Conservation (phyloP, 2,888 invertebrate species). For the Pseudoips prasinana region DNA sequence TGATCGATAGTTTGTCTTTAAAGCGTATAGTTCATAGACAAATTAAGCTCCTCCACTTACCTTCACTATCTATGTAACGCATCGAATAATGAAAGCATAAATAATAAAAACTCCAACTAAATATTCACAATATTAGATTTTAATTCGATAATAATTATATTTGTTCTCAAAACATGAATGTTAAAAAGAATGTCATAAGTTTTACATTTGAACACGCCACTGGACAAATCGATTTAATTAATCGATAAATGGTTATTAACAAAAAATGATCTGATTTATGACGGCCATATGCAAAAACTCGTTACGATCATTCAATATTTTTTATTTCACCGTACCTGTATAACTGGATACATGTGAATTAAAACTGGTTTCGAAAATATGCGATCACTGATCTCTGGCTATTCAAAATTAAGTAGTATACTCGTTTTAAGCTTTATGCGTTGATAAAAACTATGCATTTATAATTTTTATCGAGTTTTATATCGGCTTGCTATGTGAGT, state of each 20-base stretch:
- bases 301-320: constrained; percentile 26
- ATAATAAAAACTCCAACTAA: no score
- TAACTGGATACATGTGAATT: constrained; percentile 15
- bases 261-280: constrained; percentile 22
- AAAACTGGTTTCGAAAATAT: constrained; percentile 26
- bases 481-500: not conserved
- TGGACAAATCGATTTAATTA: constrained; percentile 14
- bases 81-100: no score
- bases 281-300: constrained; percentile 15
- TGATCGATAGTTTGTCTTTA: no score
- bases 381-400: constrained; percentile 15
- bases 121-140: no score
- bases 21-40: no score
- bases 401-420: constrained; percentile 7
- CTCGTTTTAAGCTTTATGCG: not conserved
- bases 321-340: constrained; percentile 12
- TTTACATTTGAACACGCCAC: no score
- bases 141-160: no score
- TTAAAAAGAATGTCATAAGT: no score
- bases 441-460: constrained; percentile 2
- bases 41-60: no score
- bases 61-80: no score
- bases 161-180: no score
- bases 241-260: constrained; percentile 15
- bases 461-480: not conserved